Conservation (phyloP, 1,140 invertebrate species). For the Uloborus diversus region DNA sequence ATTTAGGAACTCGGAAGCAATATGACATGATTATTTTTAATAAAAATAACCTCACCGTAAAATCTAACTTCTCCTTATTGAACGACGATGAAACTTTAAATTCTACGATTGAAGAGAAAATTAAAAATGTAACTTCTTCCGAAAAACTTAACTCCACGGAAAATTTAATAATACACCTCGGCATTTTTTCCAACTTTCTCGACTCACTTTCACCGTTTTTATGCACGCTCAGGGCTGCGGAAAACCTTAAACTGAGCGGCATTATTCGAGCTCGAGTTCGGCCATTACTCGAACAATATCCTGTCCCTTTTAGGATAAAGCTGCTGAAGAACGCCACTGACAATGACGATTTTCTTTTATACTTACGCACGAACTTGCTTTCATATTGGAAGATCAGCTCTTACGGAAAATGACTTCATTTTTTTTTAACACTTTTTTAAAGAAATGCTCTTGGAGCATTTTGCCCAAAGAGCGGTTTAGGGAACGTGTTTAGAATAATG, state of each 20-base stretch:
- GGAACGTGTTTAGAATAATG: conserved; percentile 48
- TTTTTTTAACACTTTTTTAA: conserved; percentile 13
- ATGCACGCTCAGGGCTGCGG: conserved; percentile 14
- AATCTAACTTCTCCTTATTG: too few relatives aligned
- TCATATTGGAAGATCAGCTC: conserved; percentile 42
- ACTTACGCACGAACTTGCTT: conserved; percentile 49
- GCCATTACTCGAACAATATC: conserved; percentile 47
- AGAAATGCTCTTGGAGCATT: conserved; percentile 16
- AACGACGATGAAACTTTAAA: too few relatives aligned
- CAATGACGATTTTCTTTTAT: conserved; percentile 56
- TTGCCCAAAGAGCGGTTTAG: conserved; percentile 39
- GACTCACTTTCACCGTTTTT: conserved; percentile 30
- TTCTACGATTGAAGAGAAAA: too few relatives aligned
- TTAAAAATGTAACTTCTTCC: not conserved
- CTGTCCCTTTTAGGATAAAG: conserved; percentile 47
- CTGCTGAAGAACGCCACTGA: conserved; percentile 14
- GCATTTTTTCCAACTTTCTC: conserved; percentile 4
- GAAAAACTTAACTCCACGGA: conserved; percentile 8
- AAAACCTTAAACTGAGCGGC: not conserved
- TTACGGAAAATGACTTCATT: conserved; percentile 35
- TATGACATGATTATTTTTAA: too few relatives aligned
- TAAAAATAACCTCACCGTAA: too few relatives aligned
- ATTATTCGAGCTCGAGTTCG: not conserved
- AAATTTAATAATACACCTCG: conserved; percentile 39
- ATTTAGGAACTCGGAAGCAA: too few relatives aligned